Evolutionary conservation across 2,888 invertebrate genomes (phyloP).

Genomic region (Dione juno): DNA sequence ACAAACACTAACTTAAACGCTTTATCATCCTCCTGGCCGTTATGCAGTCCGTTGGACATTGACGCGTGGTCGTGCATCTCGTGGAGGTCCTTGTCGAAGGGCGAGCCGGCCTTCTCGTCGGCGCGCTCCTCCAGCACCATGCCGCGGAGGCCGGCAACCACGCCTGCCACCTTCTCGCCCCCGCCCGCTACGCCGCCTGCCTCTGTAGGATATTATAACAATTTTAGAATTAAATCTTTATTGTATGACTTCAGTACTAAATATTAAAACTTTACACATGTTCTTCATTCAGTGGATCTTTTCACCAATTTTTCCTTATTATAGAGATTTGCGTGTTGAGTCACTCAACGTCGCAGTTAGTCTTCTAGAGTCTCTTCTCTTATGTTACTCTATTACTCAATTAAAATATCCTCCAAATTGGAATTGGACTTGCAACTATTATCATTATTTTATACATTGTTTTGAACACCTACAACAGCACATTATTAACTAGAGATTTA

Average conservation of each 20-base stretch:
- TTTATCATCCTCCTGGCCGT: slow-evolving; percentile 92
- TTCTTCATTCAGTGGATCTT: too few species aligned
- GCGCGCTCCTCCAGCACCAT: slow-evolving; percentile 77
- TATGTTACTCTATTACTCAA: too few species aligned
- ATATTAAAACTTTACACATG: too few species aligned
- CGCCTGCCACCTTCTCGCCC: slow-evolving; percentile 72
- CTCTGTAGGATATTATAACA: slow-evolving; percentile 50
- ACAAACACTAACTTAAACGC: slow-evolving; percentile 91
- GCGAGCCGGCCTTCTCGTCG: slow-evolving; percentile 76
- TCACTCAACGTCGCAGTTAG: too few species aligned
- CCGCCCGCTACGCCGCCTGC: slow-evolving; percentile 68
- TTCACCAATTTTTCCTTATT: too few species aligned
- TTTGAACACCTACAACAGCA: too few species aligned
- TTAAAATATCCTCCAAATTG: too few species aligned
- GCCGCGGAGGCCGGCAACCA: slow-evolving; percentile 73
- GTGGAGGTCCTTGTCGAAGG: slow-evolving; percentile 78
- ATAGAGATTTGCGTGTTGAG: too few species aligned
- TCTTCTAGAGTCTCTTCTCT: too few species aligned
- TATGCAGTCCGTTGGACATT: slow-evolving; percentile 83
- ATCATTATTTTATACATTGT: too few species aligned
- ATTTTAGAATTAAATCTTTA: neutral
- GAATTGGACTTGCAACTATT: too few species aligned
- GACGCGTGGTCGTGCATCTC: slow-evolving; percentile 76
- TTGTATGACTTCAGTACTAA: neutral
- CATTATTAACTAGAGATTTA: too few species aligned